Base-by-base conservation (phyloP, 2,888 invertebrate genomes). In the Philhelius pedissequus region DNA sequence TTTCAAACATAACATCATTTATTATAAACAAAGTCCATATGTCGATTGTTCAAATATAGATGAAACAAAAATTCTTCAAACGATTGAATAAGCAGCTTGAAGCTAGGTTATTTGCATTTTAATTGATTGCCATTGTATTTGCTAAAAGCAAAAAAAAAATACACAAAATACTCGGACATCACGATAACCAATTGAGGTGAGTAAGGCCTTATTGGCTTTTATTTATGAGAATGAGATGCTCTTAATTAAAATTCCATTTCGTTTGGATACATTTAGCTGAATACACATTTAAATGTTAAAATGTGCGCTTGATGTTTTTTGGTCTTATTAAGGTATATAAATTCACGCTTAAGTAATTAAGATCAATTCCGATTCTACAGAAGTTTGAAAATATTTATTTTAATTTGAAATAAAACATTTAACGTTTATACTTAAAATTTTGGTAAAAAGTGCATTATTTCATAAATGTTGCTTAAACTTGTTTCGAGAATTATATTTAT, bases 201-300 rank as follows among this genome's bases (percentile, higher is more conserved):
- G 68, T 62, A 77, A 62, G 82, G 77, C 68, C 32, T 82, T 82
- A 82, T 77, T 82, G 68, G 71, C 30, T 77, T 32, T 68, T 54
- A 82, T 73, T 77, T 77, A 77, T 73, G 77, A 22, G 62, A 62
- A 77, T 73, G 77, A 22, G 62, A 62, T 43, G 52, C 73, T 54
- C 73, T 82, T 82, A 73, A 82, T 77, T 77, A 52, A 45, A 73
- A 54, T 82, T 71, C 70, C 38, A 58, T 62, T 80, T 64, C 13
- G 9, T 48, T 64, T 64, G 22, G 48, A 64, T 35, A 64, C 64
- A 48, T 64, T 64, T 22, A 64, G 48, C 32, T 64, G 32, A 22
- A 48, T 2, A 32, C 22, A 9, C 32, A 22, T 20, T 56, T 35
- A 64, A 62, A 13, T 62, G 18, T 13, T 62, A 18, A 11, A 62